Percentiles rank a stretch among this genome's conserved stretches.
These are phyloP conservation scores for Rhea pennata DNA, from an alignment of 2,113 vertebrate species.

Conservation along the genomic window DNA sequence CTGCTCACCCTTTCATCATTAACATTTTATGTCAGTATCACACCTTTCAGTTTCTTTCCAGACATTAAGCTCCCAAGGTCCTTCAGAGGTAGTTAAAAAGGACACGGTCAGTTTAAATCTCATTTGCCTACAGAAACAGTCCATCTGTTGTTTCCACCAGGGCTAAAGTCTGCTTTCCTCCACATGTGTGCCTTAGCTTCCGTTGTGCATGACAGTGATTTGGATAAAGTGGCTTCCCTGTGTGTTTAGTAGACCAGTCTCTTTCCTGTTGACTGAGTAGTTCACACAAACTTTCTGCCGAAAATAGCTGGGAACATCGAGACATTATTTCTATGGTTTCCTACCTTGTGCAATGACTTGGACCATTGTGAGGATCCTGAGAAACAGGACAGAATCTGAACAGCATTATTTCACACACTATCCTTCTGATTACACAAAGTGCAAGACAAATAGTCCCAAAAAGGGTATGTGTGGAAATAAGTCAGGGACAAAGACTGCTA, in stretches of 20 bases:
- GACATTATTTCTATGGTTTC: not conserved
- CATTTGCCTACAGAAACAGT: not conserved
- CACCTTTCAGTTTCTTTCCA: not conserved
- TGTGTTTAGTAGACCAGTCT: not conserved
- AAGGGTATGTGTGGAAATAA: not conserved
- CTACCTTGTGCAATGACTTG: not conserved
- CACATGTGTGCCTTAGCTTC: not conserved
- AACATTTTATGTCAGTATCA: not conserved
- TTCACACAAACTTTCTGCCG: not conserved
- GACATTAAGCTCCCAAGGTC: not conserved
- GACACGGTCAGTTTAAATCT: not conserved
- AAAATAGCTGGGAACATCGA: not conserved
- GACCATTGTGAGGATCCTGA: not conserved
- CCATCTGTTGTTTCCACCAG: not conserved
- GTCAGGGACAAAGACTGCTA: not conserved
- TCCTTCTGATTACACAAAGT: not conserved
- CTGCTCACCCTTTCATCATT: constrained; percentile 31
- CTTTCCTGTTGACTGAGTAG: not conserved
- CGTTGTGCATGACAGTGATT: not conserved
- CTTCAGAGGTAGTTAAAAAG: not conserved
- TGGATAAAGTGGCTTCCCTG: not conserved
- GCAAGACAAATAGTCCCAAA: not conserved
- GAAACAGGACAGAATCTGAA: not conserved
- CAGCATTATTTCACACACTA: not conserved
- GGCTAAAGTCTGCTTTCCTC: not conserved